Evolutionary conservation across 2,113 vertebrate genomes (phyloP).

Genomic region (Callocephalon fimbriatum): DNA sequence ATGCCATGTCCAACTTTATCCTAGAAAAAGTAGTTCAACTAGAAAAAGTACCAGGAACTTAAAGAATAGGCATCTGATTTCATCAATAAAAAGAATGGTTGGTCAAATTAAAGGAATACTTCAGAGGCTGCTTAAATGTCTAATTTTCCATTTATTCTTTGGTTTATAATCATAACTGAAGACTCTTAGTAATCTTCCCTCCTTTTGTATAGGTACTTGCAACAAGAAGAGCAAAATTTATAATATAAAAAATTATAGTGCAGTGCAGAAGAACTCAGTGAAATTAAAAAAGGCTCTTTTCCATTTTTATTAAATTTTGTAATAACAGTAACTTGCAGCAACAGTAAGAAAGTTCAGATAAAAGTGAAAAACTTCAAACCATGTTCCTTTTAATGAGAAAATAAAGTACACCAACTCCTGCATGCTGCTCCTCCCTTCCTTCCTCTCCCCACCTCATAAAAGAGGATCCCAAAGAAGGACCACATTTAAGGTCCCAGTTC

Average conservation of each 20-base stretch:
- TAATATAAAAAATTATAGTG: background rate
- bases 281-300: background rate
- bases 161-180: background rate
- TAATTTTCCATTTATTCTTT: background rate
- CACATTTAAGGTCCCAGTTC: background rate
- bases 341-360: background rate
- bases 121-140: background rate
- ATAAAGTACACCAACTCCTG: constrained; percentile 36
- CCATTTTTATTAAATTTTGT: background rate
- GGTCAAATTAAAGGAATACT: background rate
- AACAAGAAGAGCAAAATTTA: background rate
- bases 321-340: background rate
- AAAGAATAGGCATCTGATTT: background rate
- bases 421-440: constrained; percentile 64
- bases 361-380: constrained; percentile 28
- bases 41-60: background rate
- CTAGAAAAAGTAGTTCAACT: background rate
- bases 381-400: background rate
- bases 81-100: background rate
- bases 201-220: background rate
- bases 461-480: constrained; percentile 30
- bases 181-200: background rate
- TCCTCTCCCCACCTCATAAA: constrained; percentile 55
- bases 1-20: background rate
- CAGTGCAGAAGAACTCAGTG: background rate